Evolutionary conservation across 2,888 invertebrate species (phyloP).

Genomic region (Mimumesa dahlbomi): DNA sequence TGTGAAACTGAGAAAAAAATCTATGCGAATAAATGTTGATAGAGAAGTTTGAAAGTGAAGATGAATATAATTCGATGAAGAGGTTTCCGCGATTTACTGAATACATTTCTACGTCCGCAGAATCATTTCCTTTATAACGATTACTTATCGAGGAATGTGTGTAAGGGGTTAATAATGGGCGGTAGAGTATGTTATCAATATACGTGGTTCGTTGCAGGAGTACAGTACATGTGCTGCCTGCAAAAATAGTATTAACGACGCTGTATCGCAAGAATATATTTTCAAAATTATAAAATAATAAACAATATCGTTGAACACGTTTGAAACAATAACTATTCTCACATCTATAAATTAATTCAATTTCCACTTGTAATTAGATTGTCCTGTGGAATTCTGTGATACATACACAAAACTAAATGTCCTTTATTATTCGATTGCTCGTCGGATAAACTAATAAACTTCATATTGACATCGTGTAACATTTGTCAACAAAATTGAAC

Average conservation of each 20-base stretch:
- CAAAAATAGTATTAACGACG: no score
- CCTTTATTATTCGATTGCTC: no score
- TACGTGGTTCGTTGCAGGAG: conserved; percentile 26
- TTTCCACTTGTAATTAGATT: no score
- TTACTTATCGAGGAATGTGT: conserved; percentile 19
- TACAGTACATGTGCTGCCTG: not conserved
- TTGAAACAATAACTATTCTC: not conserved
- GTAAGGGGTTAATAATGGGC: conserved; percentile 15
- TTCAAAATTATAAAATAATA: no score
- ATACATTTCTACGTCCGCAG: not conserved
- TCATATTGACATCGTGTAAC: not conserved
- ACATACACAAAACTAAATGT: no score
- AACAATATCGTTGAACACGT: not conserved
- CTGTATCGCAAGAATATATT: no score
- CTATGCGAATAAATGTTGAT: not conserved
- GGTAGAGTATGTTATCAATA: conserved; percentile 21
- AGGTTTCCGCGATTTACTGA: conserved; percentile 1
- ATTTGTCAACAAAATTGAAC: no score
- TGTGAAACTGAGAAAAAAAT: no score
- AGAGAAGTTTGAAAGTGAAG: not conserved
- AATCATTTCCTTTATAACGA: conserved; percentile 13
- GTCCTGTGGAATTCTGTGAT: no score
- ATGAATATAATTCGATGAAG: not conserved
- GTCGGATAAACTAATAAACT: not conserved
- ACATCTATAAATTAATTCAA: not conserved